Evolutionary conservation across 1,140 invertebrate species (phyloP).

Genomic region (Drosophila tristis): DNA sequence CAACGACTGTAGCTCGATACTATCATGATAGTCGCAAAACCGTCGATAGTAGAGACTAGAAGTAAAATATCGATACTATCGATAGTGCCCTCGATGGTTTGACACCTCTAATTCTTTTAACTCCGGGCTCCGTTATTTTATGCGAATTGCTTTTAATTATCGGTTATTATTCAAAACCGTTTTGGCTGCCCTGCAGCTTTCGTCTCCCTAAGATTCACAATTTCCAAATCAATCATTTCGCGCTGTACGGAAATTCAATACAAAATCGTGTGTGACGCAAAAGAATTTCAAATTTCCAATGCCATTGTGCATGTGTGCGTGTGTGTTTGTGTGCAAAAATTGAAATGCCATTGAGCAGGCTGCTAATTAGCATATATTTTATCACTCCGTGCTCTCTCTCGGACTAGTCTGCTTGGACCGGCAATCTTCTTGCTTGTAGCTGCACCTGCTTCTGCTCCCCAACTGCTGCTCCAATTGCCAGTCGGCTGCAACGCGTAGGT

Average conservation of each 20-base stretch:
- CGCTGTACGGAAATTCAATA: conserved; percentile 9
- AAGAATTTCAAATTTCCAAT: conserved; percentile 36
- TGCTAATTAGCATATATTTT: conserved; percentile 50
- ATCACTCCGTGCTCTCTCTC: conserved; percentile 14
- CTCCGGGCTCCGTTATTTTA: no score
- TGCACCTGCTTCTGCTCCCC: not conserved
- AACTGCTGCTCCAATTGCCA: conserved; percentile 37
- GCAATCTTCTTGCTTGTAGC: no score
- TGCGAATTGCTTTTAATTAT: not conserved
- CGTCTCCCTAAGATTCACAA: not conserved
- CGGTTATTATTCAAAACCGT: conserved; percentile 1
- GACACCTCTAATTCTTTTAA: no score
- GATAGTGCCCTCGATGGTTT: no score
- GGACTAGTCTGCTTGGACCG: no score
- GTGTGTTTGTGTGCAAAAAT: conserved; percentile 37
- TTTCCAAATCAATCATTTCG: not conserved
- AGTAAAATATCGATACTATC: no score
- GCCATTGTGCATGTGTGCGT: conserved; percentile 34
- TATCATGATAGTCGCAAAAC: no score
- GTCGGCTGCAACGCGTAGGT: conserved; percentile 51
- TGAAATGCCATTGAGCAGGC: conserved; percentile 50
- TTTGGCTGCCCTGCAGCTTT: not conserved
- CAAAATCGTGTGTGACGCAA: conserved; percentile 40
- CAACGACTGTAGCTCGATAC: no score
- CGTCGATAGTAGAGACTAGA: no score